Percentiles rank a stretch among this genome's conserved stretches.
phyloP scores from a whole-genome alignment of 2,888 invertebrate genomes.

The Drosophila testacea region DNA sequence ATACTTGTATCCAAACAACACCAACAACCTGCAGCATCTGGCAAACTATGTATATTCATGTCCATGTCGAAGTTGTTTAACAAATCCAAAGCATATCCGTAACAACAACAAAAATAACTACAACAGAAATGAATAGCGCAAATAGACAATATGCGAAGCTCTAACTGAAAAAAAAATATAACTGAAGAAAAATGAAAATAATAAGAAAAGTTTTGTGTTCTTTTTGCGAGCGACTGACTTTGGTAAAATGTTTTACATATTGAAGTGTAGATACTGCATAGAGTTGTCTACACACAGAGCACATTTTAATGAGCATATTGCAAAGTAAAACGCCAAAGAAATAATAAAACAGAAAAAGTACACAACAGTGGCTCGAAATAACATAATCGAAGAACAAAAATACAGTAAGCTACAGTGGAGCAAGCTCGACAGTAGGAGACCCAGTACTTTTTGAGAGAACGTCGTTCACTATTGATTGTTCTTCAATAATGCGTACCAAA shows the following conservation, averaged over 20 bases:
- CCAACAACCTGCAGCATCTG: slow-evolving; percentile 12
- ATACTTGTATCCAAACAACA: slow-evolving; percentile 48
- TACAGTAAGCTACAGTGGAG: no score
- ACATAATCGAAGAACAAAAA: neutral
- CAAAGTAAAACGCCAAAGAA: slow-evolving; percentile 37
- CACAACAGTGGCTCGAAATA: slow-evolving; percentile 5
- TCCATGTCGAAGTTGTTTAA: slow-evolving; percentile 38
- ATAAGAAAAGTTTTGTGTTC: slow-evolving; percentile 34
- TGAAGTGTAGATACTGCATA: slow-evolving; percentile 21
- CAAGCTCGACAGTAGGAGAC: no score
- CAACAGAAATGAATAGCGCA: slow-evolving; percentile 10
- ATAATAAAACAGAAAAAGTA: slow-evolving; percentile 26
- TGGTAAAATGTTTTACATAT: slow-evolving; percentile 41
- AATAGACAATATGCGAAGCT: slow-evolving; percentile 44
- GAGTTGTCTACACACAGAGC: slow-evolving; percentile 35
- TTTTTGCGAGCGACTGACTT: slow-evolving; percentile 60
- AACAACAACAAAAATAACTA: slow-evolving; percentile 35
- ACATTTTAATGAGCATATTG: slow-evolving; percentile 77
- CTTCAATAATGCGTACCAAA: no score
- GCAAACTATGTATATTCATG: slow-evolving; percentile 35
- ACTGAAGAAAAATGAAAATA: slow-evolving; percentile 25
- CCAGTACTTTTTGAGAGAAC: no score
- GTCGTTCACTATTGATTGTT: no score
- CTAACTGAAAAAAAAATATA: slow-evolving; percentile 15
- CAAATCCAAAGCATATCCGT: slow-evolving; percentile 45